A percentile compares a stretch with the other conserved stretches of the same genome.
These are phyloP conservation scores for Sarcoramphus papa DNA, from an alignment of 2,797 vertebrate species.

Conservation along the genomic window DNA sequence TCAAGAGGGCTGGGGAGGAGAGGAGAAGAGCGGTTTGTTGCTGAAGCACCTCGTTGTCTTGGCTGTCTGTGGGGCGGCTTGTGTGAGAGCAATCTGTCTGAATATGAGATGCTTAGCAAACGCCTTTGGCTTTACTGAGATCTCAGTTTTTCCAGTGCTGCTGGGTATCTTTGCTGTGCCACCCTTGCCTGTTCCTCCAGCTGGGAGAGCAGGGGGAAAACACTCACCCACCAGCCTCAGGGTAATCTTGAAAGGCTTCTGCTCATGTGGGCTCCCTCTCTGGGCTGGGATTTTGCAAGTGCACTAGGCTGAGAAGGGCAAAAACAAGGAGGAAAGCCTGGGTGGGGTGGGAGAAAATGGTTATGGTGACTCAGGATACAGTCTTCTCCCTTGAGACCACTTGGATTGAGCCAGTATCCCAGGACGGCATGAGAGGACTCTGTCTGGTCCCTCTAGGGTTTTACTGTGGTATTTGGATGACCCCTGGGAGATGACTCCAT, in stretches of 20 bases:
- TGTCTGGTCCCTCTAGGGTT: not conserved
- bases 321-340: not conserved
- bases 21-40: not conserved
- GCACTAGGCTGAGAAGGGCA: not conserved
- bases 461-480: not conserved
- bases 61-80: not conserved
- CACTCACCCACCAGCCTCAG: not conserved
- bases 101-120: not conserved
- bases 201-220: not conserved
- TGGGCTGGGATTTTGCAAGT: not conserved
- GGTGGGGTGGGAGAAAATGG: not conserved
- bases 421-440: not conserved
- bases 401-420: not conserved
- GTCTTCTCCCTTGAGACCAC: not conserved
- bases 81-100: not conserved
- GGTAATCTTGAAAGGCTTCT: not conserved
- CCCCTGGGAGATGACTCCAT: not conserved
- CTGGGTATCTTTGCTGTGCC: not conserved
- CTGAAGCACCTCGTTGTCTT: not conserved
- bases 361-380: not conserved
- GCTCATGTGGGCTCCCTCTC: not conserved
- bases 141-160: constrained; percentile 1
- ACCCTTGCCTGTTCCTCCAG: not conserved
- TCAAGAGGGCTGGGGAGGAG: not conserved
- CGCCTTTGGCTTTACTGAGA: not conserved